Base-by-base conservation (phyloP, 2,113 vertebrate genomes). In the Puffinus mauretanicus region DNA sequence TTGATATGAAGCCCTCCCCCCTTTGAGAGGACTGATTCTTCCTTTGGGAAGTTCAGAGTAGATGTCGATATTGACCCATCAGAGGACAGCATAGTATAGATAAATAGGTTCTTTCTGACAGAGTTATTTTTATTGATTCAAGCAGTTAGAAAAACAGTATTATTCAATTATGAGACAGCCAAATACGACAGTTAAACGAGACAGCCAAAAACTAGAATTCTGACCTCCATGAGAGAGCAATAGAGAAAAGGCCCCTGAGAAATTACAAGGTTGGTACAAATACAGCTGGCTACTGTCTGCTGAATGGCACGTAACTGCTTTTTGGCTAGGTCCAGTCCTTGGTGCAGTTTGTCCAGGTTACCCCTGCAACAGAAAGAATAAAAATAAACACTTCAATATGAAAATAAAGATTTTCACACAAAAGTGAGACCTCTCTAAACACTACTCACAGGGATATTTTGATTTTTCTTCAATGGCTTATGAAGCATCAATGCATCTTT, bases 191-290 rank as follows among this genome's bases (percentile, higher is more conserved):
- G 16, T 14, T 12, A 79, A 73, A 81, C 2, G 8, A 71, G 54
- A 70, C 16, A 40, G 22, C 2, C 17, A 77, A 86, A 55, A 79
- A 19, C 16, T 11, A 66, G 2, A 86, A 73, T 90, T 67, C 91
- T 95, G 51, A 99, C 99, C 99, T 99, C 99, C 98, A 98, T 98
- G 88, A 99, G 99, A 81, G 98, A 98, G 88, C 99, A 99, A 86
- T 99, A 99, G 54, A 99, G 99, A 97, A 99, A 99, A 6, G 99
- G 99, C 14, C 99, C 99, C 97, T 99, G 99, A 8, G 99, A 99
- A 91, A 99, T 98, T 58, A 99, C 98, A 15, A 99, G 99, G 95
- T 99, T 99, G 95, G 99, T 99, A 78, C 99, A 99, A 93, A 99
- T 99, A 96, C 99, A 99, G 98, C 99, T 99, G 91, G 99, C 99